These are phyloP conservation scores for Macropis europaea DNA, from an alignment of 2,888 invertebrate species.

Conservation along the genomic window DNA sequence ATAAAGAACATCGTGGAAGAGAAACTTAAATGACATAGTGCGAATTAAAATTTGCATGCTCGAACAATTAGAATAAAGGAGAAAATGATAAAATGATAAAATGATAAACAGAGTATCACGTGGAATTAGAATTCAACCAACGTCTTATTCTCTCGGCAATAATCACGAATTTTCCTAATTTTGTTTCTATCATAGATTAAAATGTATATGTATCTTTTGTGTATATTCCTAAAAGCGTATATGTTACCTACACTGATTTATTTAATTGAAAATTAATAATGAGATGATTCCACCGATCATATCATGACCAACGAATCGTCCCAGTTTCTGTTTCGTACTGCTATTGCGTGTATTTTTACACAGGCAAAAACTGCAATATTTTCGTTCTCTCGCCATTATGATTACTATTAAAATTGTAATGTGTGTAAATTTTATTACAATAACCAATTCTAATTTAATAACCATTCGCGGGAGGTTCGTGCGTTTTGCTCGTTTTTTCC, in stretches of 20 bases:
- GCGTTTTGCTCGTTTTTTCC: background rate
- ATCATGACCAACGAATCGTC: slow-evolving; percentile 2
- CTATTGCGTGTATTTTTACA: slow-evolving; percentile 24
- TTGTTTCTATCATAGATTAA: slow-evolving; percentile 1
- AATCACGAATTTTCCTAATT: slow-evolving; percentile 16
- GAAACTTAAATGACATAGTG: background rate
- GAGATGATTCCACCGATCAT: slow-evolving; percentile 3
- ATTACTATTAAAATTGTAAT: slow-evolving; percentile 30
- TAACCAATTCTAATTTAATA: slow-evolving; percentile 43
- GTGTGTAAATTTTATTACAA: background rate
- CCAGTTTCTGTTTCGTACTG: slow-evolving; percentile 10
- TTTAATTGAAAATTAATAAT: slow-evolving; percentile 14
- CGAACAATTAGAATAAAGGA: background rate
- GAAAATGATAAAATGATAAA: slow-evolving; percentile 27
- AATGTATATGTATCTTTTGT: slow-evolving; percentile 13
- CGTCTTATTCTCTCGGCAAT: slow-evolving; percentile 2
- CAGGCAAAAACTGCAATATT: slow-evolving; percentile 15
- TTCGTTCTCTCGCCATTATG: slow-evolving; percentile 11
- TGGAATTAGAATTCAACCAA: too few relatives aligned
- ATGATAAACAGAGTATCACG: too few relatives aligned
- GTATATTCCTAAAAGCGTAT: slow-evolving; percentile 11
- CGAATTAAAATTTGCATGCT: background rate
- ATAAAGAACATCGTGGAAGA: slow-evolving; percentile 1
- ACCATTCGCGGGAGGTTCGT: slow-evolving; percentile 21
- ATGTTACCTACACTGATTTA: slow-evolving; percentile 1